Evolutionary conservation across 1,140 invertebrate genomes (phyloP), one percentile per base, ranked within the genome.

Genomic region (Aphaenogaster floridana): DNA sequence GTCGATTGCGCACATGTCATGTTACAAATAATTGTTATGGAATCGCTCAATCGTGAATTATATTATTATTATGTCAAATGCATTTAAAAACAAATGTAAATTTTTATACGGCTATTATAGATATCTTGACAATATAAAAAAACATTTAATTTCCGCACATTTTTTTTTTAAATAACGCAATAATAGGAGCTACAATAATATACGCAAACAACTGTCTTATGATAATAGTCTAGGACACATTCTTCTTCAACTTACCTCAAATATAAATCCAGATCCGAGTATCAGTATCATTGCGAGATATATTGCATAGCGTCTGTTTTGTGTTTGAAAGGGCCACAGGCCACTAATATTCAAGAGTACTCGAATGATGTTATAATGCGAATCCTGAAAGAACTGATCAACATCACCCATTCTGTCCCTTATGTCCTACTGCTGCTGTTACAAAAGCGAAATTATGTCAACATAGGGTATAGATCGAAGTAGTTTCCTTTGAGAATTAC

Each of bases 291-390:
- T 34, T 36, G 6, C 52, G 17, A 59, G 6, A 15, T 83, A 83
- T 42, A 59, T 83, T 9, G 11, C 21, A 28, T n/a, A 72, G 8
- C 80, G 68, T 13, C 39, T 83, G 6, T 1, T 13, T 72, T 7
- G 21, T 11, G 15, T 48, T 11, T 72, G 42, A 50, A 59, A 83
- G 2, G 79, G 79, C 79, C 79, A 83, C 13, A 83, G 52, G 4
- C 79, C 79, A 17, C 52, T 72, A 0, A 45, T n/a, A 5, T 15
- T 83, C 15, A 83, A 13, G 36, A 83, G 3, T 13, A 72, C 0
- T 5, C 79, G 79, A 57, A 83, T 8, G 42, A 72, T 48, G 0
- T 59, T 71, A 28, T 72, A 83, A 72, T 48, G 50, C 15, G 79
- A 71, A 0, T 83, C 28, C 1, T 42, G 39, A 15, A 83, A 83